Evolutionary conservation across 2,113 vertebrate genomes (phyloP), one percentile per base, ranked within the genome.

Genomic region (Paedocypris sp.): DNA sequence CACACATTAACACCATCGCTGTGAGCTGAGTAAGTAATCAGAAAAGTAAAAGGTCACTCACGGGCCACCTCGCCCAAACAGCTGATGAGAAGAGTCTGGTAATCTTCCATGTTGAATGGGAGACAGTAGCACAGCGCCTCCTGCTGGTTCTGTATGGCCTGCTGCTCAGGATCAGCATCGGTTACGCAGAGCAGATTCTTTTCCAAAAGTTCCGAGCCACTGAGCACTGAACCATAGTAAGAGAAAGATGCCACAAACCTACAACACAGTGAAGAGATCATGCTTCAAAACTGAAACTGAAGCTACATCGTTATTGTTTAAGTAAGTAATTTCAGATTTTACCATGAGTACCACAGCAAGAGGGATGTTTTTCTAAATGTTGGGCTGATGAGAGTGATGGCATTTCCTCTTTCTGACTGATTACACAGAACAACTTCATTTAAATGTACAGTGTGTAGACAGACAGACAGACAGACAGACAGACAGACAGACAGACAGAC

Each of bases 271-370:
- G 10, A 1, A 6, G n/a, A 18, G 15, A 7, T 11, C 6, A 10
- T 31, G 25, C 3, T 22, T 18, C 12, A 29, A n/a, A n/a, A n/a
- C n/a, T n/a, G n/a, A n/a, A n/a, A n/a, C n/a, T n/a, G n/a, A n/a
- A n/a, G n/a, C n/a, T n/a, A n/a, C n/a, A n/a, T n/a, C n/a, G n/a
- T n/a, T n/a, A n/a, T n/a, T n/a, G n/a, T n/a, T n/a, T n/a, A n/a
- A n/a, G n/a, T n/a, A n/a, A n/a, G n/a, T n/a, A n/a, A n/a, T 6
- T 18, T 3, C 13, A 20, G 3, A 20, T 31, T 1, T 85, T 87
- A 98, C 95, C 95, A 98, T 75, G 94, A 86, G 64, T 88, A 85
- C 92, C 92, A 96, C 74, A 94, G 85, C 68, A 97, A 88, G 5
- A 97, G 53, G 0, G 91, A 87, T 1, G 93, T 98, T 73, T 86